Evolutionary conservation across 64 coral and sea anemone genomes (phyloP).

Genomic region (Acropora yongei): DNA sequence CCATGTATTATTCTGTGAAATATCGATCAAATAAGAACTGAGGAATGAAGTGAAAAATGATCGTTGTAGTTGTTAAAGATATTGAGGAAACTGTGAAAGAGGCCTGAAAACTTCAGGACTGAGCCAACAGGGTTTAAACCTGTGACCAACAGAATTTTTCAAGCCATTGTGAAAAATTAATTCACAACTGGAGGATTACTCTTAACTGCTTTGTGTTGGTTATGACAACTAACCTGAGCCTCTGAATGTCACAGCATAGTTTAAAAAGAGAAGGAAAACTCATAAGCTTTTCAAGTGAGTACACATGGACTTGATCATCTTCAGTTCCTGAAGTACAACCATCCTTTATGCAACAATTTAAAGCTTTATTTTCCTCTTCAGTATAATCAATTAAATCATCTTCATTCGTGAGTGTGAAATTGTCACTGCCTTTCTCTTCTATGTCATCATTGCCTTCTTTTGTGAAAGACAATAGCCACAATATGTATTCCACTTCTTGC

Average conservation of each 20-base stretch:
- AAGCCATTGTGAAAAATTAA: not conserved
- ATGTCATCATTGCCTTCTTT: slow-evolving; percentile 22
- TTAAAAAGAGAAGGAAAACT: slow-evolving; percentile 21
- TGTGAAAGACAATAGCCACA: slow-evolving; percentile 72
- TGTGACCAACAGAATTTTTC: no score
- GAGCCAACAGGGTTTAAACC: no score
- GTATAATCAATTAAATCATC: slow-evolving; percentile 22
- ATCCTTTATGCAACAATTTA: not conserved
- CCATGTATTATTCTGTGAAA: no score
- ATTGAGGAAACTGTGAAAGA: not conserved
- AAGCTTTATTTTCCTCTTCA: not conserved
- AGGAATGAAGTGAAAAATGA: not conserved
- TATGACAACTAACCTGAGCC: slow-evolving; percentile 1
- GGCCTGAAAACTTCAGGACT: no score
- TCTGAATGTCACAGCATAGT: slow-evolving; percentile 7
- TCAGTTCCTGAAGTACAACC: not conserved
- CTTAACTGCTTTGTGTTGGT: not conserved
- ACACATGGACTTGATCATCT: not conserved
- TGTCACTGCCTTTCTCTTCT: not conserved
- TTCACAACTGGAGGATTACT: no score
- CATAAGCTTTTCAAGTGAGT: slow-evolving; percentile 13
- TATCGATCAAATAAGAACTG: not conserved
- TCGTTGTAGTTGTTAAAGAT: not conserved
- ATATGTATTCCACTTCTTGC: slow-evolving; percentile 71
- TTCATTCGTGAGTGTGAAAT: slow-evolving; percentile 27